phyloP scores from a whole-genome alignment of 2,888 invertebrate species.

The Aphidoletes aphidimyza region DNA sequence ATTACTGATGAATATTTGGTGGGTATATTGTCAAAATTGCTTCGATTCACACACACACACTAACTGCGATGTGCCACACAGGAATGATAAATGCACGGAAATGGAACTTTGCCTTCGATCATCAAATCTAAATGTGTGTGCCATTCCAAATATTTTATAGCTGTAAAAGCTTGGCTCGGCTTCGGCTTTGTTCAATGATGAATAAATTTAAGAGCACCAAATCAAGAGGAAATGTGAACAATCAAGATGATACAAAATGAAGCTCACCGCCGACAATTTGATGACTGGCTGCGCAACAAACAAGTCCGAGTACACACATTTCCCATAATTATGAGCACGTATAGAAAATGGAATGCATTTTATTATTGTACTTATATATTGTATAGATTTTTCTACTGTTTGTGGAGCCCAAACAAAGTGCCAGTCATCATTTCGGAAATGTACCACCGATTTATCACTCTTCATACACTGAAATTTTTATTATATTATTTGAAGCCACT shows the following conservation, averaged over 20 bases:
- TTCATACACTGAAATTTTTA: too few species aligned
- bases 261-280: background rate
- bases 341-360: conserved; percentile 13
- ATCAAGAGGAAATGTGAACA: background rate
- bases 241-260: background rate
- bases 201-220: background rate
- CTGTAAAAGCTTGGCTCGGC: background rate
- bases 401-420: background rate
- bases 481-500: too few species aligned
- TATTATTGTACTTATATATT: background rate
- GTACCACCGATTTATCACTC: background rate
- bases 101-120: conserved; percentile 11
- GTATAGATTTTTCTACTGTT: background rate
- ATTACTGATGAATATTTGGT: too few species aligned
- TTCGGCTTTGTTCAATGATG: conserved; percentile 12
- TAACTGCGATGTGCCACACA: background rate
- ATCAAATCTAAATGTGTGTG: conserved; percentile 18
- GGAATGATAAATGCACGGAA: conserved; percentile 15
- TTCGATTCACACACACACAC: background rate
- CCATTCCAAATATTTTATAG: conserved; percentile 12
- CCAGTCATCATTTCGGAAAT: background rate
- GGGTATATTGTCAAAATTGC: background rate
- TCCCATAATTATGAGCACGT: conserved; percentile 17
- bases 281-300: background rate
- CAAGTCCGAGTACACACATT: background rate